Evolutionary conservation across 1,140 invertebrate species (phyloP).

Genomic region (Tetramorium simillimum): DNA sequence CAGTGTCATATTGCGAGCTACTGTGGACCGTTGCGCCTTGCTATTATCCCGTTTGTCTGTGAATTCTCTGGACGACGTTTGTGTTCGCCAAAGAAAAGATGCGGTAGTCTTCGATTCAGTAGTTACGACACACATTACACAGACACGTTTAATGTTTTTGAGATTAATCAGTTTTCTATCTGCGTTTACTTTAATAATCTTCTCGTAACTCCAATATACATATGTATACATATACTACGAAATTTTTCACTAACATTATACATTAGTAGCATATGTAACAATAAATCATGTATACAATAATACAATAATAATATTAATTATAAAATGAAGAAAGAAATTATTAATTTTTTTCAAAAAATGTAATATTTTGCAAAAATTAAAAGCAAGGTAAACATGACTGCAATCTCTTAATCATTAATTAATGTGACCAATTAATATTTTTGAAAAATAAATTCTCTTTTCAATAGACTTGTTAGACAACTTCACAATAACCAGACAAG

Average conservation of each 20-base stretch:
- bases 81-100: background rate
- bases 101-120: background rate
- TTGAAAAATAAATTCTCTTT: background rate
- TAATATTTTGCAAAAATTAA: background rate
- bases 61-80: constrained; percentile 12
- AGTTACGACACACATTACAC: background rate
- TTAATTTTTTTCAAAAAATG: background rate
- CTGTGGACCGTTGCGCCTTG: background rate
- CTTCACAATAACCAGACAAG: background rate
- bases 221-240: too few species aligned
- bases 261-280: background rate
- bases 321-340: background rate
- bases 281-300: background rate
- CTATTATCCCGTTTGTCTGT: constrained; percentile 23
- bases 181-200: background rate
- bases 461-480: background rate
- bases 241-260: background rate
- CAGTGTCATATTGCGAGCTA: constrained; percentile 31
- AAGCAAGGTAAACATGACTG: background rate
- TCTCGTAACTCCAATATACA: background rate
- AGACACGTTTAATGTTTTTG: background rate
- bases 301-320: background rate
- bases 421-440: background rate
- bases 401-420: background rate
- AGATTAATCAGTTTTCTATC: background rate